These are phyloP conservation scores for Periophthalmus magnuspinnatus DNA, from an alignment of 2,797 vertebrate species.

Conservation along the genomic window DNA sequence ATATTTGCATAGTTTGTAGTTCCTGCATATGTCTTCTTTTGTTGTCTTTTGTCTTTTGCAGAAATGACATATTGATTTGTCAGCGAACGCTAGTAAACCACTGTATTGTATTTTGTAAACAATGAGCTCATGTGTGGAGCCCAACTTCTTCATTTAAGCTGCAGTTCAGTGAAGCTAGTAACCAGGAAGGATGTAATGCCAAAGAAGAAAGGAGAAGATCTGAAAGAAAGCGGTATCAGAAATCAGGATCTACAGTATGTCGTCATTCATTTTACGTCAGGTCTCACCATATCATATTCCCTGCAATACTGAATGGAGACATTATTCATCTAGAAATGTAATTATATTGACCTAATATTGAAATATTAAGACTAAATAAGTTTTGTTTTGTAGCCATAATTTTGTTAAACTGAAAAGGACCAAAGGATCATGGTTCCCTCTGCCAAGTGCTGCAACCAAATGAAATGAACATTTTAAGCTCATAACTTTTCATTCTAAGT, in stretches of 20 bases:
- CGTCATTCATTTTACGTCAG: not conserved
- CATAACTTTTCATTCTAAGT: no score
- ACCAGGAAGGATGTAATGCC: not conserved
- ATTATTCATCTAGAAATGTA: no score
- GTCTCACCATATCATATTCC: not conserved
- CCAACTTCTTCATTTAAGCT: constrained; percentile 3
- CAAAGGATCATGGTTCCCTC: no score
- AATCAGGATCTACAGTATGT: not conserved
- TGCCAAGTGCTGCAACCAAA: no score
- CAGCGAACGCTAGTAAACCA: not conserved
- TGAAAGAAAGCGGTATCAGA: not conserved
- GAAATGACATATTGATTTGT: not conserved
- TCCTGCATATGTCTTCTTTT: not conserved
- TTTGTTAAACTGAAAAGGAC: no score
- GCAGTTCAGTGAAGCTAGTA: not conserved
- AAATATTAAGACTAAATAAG: no score
- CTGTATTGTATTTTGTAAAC: not conserved
- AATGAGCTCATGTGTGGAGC: constrained; percentile 12
- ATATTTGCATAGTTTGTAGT: not conserved
- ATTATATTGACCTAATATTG: no score
- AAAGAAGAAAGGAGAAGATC: not conserved
- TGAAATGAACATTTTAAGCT: no score
- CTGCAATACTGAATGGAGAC: not conserved
- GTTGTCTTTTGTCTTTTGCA: not conserved
- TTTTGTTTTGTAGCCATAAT: no score